Conservation (phyloP, 2,113 vertebrate species). For the Perccottus glenii region DNA sequence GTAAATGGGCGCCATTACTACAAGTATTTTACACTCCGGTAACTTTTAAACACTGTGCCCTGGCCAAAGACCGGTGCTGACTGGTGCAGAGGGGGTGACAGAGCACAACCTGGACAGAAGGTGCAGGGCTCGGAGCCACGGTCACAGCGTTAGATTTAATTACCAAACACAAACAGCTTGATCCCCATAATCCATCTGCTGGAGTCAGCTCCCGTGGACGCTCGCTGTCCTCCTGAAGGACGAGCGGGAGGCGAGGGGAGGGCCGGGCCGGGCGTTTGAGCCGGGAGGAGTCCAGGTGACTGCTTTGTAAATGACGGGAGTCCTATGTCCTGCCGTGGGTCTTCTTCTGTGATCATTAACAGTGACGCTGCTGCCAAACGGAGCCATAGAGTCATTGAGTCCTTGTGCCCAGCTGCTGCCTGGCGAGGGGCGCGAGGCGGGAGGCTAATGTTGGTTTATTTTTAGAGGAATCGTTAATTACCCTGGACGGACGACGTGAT, state of each 20-base stretch:
- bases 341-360: slow-evolving; percentile 57
- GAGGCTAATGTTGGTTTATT: slow-evolving; percentile 81
- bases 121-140: slow-evolving; percentile 50
- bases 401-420: slow-evolving; percentile 80
- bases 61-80: slow-evolving; percentile 19
- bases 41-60: slow-evolving; percentile 41
- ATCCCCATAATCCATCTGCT: slow-evolving; percentile 72
- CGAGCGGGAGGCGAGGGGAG: slow-evolving; percentile 9
- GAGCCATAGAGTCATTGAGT: slow-evolving; percentile 67
- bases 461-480: slow-evolving; percentile 78
- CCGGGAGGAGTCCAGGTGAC: slow-evolving; percentile 45
- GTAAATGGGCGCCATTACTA: neutral
- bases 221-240: slow-evolving; percentile 60
- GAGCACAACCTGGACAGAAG: slow-evolving; percentile 60
- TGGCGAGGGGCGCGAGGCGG: slow-evolving; percentile 62
- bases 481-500: slow-evolving; percentile 25
- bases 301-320: slow-evolving; percentile 64
- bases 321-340: slow-evolving; percentile 41
- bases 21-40: slow-evolving; percentile 16
- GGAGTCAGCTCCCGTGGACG: slow-evolving; percentile 57
- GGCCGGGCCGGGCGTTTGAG: neutral
- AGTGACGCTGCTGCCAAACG: slow-evolving; percentile 53
- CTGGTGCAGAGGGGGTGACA: slow-evolving; percentile 34
- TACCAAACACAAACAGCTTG: slow-evolving; percentile 68
- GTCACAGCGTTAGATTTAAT: slow-evolving; percentile 69